Conservation (phyloP, 2,888 invertebrate genomes). For the Maniola hyperantus region DNA sequence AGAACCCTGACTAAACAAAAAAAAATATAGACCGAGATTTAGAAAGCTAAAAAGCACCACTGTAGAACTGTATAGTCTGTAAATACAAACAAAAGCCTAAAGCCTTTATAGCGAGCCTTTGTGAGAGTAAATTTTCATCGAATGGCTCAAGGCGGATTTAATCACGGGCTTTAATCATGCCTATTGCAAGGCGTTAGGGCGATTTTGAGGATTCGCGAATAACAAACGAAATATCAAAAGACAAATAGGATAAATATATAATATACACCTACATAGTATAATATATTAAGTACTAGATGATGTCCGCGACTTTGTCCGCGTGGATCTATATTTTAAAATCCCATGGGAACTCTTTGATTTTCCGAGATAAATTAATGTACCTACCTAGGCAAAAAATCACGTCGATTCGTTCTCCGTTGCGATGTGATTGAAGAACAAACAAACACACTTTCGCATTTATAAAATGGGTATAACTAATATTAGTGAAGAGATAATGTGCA, state of each 20-base stretch:
- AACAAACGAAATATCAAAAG: background rate
- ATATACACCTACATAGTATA: too few relatives aligned
- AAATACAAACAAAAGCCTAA: constrained; percentile 7
- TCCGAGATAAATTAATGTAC: too few relatives aligned
- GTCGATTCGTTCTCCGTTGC: too few relatives aligned
- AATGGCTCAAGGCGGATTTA: constrained; percentile 17
- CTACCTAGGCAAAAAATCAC: too few relatives aligned
- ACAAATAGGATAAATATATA: background rate
- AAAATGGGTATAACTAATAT: too few relatives aligned
- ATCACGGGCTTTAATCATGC: constrained; percentile 7
- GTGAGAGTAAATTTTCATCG: constrained; percentile 12
- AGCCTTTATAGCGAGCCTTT: constrained; percentile 11
- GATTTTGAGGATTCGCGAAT: background rate
- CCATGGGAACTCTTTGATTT: too few relatives aligned
- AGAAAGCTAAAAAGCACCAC: background rate
- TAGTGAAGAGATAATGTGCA: background rate
- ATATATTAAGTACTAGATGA: too few relatives aligned
- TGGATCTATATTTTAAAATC: too few relatives aligned
- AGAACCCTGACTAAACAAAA: background rate
- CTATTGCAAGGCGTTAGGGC: background rate
- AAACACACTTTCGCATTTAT: too few relatives aligned
- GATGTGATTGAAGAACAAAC: too few relatives aligned
- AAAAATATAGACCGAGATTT: background rate
- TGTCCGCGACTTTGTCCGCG: too few relatives aligned
- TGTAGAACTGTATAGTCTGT: background rate